phyloP scores from a whole-genome alignment of 2,888 invertebrate genomes.

The Apantesis nais region DNA sequence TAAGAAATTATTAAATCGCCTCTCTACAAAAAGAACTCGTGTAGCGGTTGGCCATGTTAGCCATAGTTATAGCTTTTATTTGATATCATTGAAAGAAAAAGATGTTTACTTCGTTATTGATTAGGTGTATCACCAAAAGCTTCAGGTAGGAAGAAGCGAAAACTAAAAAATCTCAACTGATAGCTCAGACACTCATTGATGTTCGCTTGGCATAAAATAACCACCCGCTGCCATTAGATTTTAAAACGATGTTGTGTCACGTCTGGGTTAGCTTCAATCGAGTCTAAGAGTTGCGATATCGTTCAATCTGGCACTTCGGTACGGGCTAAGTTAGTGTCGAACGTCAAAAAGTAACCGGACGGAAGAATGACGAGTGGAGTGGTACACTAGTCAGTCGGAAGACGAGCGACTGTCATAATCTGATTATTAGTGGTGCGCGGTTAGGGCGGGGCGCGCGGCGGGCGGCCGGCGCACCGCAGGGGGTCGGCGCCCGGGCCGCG shows the following conservation, averaged over 20 bases:
- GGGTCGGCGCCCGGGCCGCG: constrained; percentile 80
- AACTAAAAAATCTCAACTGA: constrained; percentile 35
- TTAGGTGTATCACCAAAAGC: constrained; percentile 28
- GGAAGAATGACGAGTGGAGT: constrained; percentile 73
- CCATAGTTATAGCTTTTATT: constrained; percentile 7
- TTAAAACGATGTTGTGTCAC: constrained; percentile 59
- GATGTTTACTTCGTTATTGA: constrained; percentile 29
- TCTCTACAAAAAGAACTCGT: constrained; percentile 7
- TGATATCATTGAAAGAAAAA: constrained; percentile 15
- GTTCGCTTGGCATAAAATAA: constrained; percentile 37
- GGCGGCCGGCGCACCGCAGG: constrained; percentile 77
- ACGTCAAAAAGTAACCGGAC: constrained; percentile 52
- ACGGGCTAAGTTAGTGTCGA: constrained; percentile 28
- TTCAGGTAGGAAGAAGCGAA: constrained; percentile 27
- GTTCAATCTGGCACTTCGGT: constrained; percentile 46
- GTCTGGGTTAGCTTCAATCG: constrained; percentile 50
- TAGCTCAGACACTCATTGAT: constrained; percentile 44
- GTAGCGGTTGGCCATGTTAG: constrained; percentile 1
- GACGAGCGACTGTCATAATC: constrained; percentile 83
- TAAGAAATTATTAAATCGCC: constrained; percentile 27
- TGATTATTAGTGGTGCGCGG: constrained; percentile 80
- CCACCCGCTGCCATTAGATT: constrained; percentile 53
- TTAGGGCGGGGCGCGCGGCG: constrained; percentile 81
- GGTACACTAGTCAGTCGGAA: constrained; percentile 53
- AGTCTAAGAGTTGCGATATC: constrained; percentile 46